Conservation (phyloP, 2,888 invertebrate genomes). For the Conomelus anceps region DNA sequence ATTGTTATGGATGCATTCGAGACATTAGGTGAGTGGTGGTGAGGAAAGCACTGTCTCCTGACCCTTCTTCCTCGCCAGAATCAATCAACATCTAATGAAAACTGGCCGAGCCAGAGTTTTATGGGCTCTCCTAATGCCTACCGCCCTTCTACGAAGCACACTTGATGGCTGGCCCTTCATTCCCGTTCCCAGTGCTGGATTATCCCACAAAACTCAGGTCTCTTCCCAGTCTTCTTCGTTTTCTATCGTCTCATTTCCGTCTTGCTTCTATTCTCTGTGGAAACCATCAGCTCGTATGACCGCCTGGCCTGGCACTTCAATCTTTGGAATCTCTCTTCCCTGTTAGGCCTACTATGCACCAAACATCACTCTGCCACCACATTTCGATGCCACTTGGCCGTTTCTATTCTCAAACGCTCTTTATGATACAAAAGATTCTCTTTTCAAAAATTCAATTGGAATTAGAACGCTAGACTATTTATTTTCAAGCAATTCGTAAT, state of each 20-base stretch:
- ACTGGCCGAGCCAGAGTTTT: slow-evolving; percentile 17
- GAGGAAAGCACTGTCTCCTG: not conserved
- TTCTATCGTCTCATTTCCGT: not conserved
- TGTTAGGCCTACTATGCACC: no score
- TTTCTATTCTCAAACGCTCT: no score
- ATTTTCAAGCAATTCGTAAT: no score
- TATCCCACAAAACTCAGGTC: not conserved
- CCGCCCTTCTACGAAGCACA: not conserved
- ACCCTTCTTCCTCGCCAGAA: slow-evolving; percentile 12
- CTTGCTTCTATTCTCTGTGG: not conserved
- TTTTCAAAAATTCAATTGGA: no score
- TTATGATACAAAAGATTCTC: no score
- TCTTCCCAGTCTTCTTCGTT: not conserved
- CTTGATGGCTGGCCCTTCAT: slow-evolving; percentile 1
- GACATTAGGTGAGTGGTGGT: not conserved
- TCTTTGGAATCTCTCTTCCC: not conserved
- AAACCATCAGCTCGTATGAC: not conserved
- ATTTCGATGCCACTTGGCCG: not conserved
- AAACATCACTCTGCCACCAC: not conserved
- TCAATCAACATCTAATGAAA: slow-evolving; percentile 28
- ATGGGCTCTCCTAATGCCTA: slow-evolving; percentile 13
- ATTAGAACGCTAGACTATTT: no score
- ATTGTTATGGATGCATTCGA: slow-evolving; percentile 21
- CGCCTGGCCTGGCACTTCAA: not conserved
- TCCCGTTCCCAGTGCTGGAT: not conserved